phyloP scores from a whole-genome alignment of 2,888 invertebrate species.

The Apantesis nais region DNA sequence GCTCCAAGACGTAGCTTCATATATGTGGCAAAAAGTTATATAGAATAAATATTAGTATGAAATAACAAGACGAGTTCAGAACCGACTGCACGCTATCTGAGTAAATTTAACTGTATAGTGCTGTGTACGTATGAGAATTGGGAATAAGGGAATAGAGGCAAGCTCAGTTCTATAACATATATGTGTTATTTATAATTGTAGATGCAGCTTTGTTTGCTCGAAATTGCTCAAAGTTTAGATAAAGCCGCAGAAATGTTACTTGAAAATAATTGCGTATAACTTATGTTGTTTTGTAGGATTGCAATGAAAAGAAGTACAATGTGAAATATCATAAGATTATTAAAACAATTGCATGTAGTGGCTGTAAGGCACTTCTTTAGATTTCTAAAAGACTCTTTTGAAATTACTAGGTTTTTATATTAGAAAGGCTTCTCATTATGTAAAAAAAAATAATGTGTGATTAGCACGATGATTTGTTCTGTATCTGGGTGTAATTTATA shows the following conservation, averaged over 20 bases:
- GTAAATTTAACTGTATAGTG: constrained; percentile 14
- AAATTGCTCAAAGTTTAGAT: not conserved
- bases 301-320: not conserved
- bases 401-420: too few species aligned
- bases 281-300: not conserved
- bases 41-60: not conserved
- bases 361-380: too few species aligned
- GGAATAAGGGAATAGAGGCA: constrained; percentile 18
- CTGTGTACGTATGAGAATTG: constrained; percentile 20
- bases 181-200: constrained; percentile 17
- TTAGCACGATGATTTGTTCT: too few species aligned
- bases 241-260: not conserved
- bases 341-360: too few species aligned
- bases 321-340: too few species aligned
- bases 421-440: too few species aligned
- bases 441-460: too few species aligned
- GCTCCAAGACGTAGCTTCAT: too few species aligned
- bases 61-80: constrained; percentile 5
- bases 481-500: too few species aligned
- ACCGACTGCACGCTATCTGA: constrained; percentile 7
- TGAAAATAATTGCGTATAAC: not conserved
- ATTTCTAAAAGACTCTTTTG: too few species aligned
- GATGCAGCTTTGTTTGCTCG: constrained; percentile 7
- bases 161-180: constrained; percentile 8
- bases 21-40: not conserved